Conservation (phyloP, 2,113 vertebrate species). For the Spilogale gracilis region DNA sequence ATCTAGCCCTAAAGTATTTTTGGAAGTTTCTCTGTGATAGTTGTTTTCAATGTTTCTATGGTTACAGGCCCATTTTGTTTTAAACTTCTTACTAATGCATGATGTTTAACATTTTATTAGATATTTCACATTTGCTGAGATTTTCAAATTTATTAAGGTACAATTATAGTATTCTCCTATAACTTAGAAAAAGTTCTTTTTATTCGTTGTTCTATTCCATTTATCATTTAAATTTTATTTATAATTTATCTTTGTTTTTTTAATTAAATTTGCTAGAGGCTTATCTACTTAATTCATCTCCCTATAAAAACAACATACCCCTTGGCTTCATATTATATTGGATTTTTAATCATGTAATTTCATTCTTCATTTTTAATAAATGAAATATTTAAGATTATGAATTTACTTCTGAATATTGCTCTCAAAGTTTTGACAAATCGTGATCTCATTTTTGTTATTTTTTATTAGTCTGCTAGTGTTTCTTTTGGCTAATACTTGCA, state of each 20-base stretch:
- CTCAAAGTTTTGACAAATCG: slow-evolving; percentile 53
- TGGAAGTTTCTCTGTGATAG: slow-evolving; percentile 37
- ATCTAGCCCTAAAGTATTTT: slow-evolving; percentile 1
- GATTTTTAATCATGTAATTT: slow-evolving; percentile 61
- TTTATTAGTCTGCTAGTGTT: slow-evolving; percentile 45
- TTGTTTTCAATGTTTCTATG: slow-evolving; percentile 47
- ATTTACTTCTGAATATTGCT: slow-evolving; percentile 67
- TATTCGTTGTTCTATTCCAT: slow-evolving; percentile 34
- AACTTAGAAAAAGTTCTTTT: slow-evolving; percentile 8
- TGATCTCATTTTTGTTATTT: slow-evolving; percentile 56
- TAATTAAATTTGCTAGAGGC: slow-evolving; percentile 72
- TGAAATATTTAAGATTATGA: slow-evolving; percentile 60
- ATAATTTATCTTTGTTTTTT: slow-evolving; percentile 68
- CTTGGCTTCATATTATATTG: slow-evolving; percentile 59
- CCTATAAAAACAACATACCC: neutral
- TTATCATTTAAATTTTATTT: slow-evolving; percentile 66
- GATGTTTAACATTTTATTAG: slow-evolving; percentile 47
- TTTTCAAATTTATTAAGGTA: slow-evolving; percentile 58
- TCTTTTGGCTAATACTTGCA: slow-evolving; percentile 45
- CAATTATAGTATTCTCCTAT: slow-evolving; percentile 21
- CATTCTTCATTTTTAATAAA: slow-evolving; percentile 69
- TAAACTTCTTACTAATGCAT: neutral
- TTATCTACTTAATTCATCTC: slow-evolving; percentile 66
- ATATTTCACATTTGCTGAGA: slow-evolving; percentile 43
- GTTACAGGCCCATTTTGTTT: slow-evolving; percentile 33